Evolutionary conservation across 2,113 vertebrate species (phyloP).

Genomic region (Mus spicilegus): DNA sequence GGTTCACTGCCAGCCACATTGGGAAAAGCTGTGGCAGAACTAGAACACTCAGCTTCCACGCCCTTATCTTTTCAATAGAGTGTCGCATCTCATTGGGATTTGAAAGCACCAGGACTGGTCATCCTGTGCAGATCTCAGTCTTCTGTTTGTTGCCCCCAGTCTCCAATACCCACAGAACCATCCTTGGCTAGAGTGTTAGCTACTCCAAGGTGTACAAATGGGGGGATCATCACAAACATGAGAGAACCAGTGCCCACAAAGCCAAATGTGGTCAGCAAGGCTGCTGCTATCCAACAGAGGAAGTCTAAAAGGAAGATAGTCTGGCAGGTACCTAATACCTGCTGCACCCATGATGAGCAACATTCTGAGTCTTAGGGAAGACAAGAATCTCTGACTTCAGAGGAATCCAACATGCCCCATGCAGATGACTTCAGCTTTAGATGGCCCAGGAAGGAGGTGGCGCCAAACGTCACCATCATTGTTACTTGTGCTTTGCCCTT

Average conservation of each 20-base stretch:
- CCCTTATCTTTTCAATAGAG: neutral
- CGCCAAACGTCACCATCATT: too few species aligned
- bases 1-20: neutral
- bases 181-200: too few species aligned
- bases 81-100: neutral
- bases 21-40: neutral
- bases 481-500: neutral
- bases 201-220: neutral
- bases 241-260: neutral
- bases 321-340: neutral
- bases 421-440: neutral
- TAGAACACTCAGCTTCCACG: neutral
- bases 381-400: neutral
- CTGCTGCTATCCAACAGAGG: neutral
- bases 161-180: neutral
- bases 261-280: neutral
- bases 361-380: neutral
- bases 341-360: neutral
- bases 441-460: neutral
- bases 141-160: neutral
- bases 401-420: neutral
- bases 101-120: neutral
- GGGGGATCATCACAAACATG: neutral
- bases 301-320: neutral
- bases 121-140: neutral